Conservation (phyloP, 2,888 invertebrate species). For the Hybos culiciformis region DNA sequence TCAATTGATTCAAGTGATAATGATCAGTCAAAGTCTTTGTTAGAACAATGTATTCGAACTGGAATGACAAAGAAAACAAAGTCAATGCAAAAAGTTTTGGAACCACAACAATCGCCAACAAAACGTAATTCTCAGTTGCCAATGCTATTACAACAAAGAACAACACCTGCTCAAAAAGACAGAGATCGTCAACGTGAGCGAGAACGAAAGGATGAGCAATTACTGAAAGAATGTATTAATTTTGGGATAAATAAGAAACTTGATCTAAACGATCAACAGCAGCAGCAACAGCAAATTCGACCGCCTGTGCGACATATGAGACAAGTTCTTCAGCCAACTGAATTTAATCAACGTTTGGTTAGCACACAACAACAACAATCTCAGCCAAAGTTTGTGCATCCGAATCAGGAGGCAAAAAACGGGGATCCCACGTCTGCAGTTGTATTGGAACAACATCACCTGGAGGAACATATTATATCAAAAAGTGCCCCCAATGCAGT, state of each 20-base stretch:
- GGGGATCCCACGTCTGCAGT: conserved; percentile 59
- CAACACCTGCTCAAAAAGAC: conserved; percentile 21
- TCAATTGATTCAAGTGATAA: conserved; percentile 35
- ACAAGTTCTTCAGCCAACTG: no score
- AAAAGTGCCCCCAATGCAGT: conserved; percentile 35
- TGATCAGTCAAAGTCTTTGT: conserved; percentile 38
- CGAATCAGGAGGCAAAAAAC: conserved; percentile 47
- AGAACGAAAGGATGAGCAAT: conserved; percentile 33
- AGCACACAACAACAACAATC: conserved; percentile 5
- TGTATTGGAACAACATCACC: conserved; percentile 37
- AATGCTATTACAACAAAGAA: conserved; percentile 18
- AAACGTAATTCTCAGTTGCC: conserved; percentile 26
- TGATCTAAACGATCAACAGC: no score
- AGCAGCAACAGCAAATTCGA: no score
- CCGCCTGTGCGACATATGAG: no score
- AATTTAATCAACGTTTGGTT: no score
- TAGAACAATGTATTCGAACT: conserved; percentile 66
- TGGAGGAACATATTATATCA: conserved; percentile 30
- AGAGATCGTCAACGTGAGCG: conserved; percentile 24
- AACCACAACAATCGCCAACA: no score
- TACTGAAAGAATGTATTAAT: conserved; percentile 35
- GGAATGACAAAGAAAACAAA: conserved; percentile 51
- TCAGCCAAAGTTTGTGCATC: conserved; percentile 9
- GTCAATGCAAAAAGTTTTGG: no score
- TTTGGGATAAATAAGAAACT: conserved; percentile 34